Base-by-base conservation (phyloP, 2,113 vertebrate species). In the Callopanchax toddi region DNA sequence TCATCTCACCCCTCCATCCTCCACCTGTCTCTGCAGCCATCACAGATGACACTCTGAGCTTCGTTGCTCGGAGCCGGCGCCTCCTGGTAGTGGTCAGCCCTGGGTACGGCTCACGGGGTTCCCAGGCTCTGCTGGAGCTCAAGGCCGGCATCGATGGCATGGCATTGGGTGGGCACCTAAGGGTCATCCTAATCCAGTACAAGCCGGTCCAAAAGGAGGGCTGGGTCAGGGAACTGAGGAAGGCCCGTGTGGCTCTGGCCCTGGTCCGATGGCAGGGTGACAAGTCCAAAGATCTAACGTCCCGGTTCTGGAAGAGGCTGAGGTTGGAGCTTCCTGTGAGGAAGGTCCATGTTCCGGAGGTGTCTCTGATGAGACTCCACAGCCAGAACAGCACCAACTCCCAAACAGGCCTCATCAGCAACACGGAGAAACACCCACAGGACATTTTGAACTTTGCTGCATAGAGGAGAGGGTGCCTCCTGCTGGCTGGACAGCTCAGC, bases 221-320 rank as follows among this genome's bases (percentile, higher is more conserved):
- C 23, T 95, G 93, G 90, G 94, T 97, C 63, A 90, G 94, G 70
- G 96, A 99, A 84, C 93, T 99, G 84, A 93, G 93, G 73, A 81
- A 87, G 60, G 94, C 96, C 67, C 92, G 94, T 45, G 74, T 93
- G 0, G 96, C 91, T 2, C 93, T 98, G 81, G 92, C 89, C 1
- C 87, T 96, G 79, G 93, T 98, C 74, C 95, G 92, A n/a, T 99
- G 97, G 97, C 92, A 94, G 86, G 97, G 97, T 18, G 94, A 98
- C 43, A 93, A 94, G 83, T 98, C 96, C 26, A 89, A 64, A 45
- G 93, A 94, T 36, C 93, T 95, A 16, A 91, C 90, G 39, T 94
- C 96, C 65, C 93, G 82, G 64, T 99, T 98, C 87, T 99, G 97
- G 97, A 97, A 98, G 78, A 90, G 94, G 78, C 92, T 99, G 39